These are phyloP conservation scores for Dendrolimus houi DNA, from an alignment of 2,888 invertebrate genomes.

Conservation along the genomic window DNA sequence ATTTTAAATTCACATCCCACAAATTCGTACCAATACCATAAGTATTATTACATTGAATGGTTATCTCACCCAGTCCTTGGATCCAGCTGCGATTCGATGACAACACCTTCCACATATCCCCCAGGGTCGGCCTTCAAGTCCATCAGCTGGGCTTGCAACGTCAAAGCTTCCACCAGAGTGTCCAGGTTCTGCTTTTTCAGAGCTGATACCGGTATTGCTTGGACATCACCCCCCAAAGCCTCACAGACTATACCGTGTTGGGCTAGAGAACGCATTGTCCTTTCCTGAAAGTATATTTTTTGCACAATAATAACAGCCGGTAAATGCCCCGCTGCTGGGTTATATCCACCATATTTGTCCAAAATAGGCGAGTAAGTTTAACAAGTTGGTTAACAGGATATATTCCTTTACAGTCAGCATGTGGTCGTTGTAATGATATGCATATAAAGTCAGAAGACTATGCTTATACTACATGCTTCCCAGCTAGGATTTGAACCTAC, in stretches of 20 bases:
- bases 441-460: too few relatives aligned
- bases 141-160: slow-evolving; percentile 90
- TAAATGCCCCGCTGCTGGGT: too few relatives aligned
- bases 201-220: slow-evolving; percentile 94
- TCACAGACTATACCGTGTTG: slow-evolving; percentile 90
- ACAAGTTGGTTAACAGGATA: too few relatives aligned
- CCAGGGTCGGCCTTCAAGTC: slow-evolving; percentile 89
- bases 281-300: slow-evolving; percentile 68
- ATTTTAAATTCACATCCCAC: too few relatives aligned
- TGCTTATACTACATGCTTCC: too few relatives aligned
- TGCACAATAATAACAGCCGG: neutral
- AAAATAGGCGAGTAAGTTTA: too few relatives aligned
- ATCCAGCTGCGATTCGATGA: slow-evolving; percentile 87
- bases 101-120: slow-evolving; percentile 91
- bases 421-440: too few relatives aligned
- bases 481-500: too few relatives aligned
- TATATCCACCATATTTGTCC: too few relatives aligned
- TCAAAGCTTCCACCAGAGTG: slow-evolving; percentile 87
- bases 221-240: slow-evolving; percentile 93
- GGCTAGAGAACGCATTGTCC: slow-evolving; percentile 84
- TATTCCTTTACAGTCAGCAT: too few relatives aligned
- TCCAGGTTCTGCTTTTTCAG: slow-evolving; percentile 87
- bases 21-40: too few relatives aligned
- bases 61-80: slow-evolving; percentile 35
- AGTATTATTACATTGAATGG: too few relatives aligned